Evolutionary conservation across 2,888 invertebrate genomes (phyloP).

Genomic region (Pycnomerus fuliginosus): DNA sequence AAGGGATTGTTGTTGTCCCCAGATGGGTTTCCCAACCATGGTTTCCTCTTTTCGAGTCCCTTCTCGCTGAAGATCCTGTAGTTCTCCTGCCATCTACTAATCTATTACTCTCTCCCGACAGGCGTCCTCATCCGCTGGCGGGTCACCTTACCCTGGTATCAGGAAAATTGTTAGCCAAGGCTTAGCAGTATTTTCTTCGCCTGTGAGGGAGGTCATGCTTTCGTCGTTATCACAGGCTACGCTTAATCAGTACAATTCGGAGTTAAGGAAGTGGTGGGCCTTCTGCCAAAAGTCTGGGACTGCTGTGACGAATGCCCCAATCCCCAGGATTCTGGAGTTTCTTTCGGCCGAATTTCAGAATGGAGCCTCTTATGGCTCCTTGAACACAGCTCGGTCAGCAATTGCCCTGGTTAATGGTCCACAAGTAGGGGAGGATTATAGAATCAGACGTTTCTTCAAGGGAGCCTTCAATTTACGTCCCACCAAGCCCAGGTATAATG

Average conservation of each 20-base stretch:
- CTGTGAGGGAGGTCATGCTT: conserved; percentile 19
- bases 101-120: conserved; percentile 34
- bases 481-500: conserved; percentile 27
- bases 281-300: conserved; percentile 28
- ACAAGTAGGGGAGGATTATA: conserved; percentile 18
- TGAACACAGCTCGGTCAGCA: too few species aligned
- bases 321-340: too few species aligned
- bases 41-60: conserved; percentile 34
- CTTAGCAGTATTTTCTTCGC: conserved; percentile 19
- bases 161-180: conserved; percentile 31
- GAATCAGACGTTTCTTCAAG: conserved; percentile 28
- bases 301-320: conserved; percentile 27
- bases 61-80: conserved; percentile 15
- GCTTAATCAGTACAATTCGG: conserved; percentile 27
- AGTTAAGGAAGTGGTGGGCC: conserved; percentile 21
- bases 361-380: too few species aligned
- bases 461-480: conserved; percentile 28
- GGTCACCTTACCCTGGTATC: conserved; percentile 34
- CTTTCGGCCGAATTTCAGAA: too few species aligned
- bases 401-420: too few species aligned
- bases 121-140: conserved; percentile 28
- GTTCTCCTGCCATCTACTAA: conserved; percentile 27
- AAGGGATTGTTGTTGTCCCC: conserved; percentile 38
- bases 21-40: conserved; percentile 36
- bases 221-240: conserved; percentile 27